Percentiles rank a stretch among this genome's conserved stretches.
Conservation (phyloP, 2,888 invertebrate genomes). For the Leucophenga montana region DNA sequence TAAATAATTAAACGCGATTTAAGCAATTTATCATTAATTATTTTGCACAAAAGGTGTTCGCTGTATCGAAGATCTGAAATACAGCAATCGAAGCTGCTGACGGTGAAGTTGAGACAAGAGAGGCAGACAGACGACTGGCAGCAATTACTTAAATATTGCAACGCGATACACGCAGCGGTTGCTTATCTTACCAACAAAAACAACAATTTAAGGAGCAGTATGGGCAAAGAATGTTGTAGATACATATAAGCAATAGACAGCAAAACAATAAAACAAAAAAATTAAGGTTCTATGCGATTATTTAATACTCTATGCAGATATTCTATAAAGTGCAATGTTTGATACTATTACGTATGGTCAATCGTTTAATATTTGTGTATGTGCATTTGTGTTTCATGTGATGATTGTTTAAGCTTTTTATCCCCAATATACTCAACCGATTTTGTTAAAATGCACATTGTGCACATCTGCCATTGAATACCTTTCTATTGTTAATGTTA, state of each 20-base stretch:
- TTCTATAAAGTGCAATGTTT: too few species aligned
- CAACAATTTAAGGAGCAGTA: constrained; percentile 5
- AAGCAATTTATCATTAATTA: constrained; percentile 66
- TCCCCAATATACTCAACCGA: too few species aligned
- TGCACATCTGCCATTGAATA: too few species aligned
- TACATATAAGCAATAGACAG: constrained; percentile 13
- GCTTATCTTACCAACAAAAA: constrained; percentile 52
- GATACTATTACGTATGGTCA: too few species aligned
- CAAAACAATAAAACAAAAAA: constrained; percentile 27
- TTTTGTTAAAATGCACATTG: too few species aligned
- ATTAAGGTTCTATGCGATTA: neutral
- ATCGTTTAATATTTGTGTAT: too few species aligned
- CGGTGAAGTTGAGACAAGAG: too few species aligned
- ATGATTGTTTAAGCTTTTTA: too few species aligned
- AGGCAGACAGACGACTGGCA: constrained; percentile 6
- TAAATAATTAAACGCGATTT: constrained; percentile 63
- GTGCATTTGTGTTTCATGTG: too few species aligned
- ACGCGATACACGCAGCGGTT: constrained; percentile 59
- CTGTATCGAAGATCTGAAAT: neutral
- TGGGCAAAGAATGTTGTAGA: too few species aligned
- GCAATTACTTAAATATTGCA: constrained; percentile 54
- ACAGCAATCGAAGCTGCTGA: neutral
- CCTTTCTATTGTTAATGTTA: too few species aligned
- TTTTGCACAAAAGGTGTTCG: constrained; percentile 49
- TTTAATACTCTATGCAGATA: too few species aligned